phyloP scores from a whole-genome alignment of 2,113 vertebrate genomes.

The Poeciliopsis prolifica region DNA sequence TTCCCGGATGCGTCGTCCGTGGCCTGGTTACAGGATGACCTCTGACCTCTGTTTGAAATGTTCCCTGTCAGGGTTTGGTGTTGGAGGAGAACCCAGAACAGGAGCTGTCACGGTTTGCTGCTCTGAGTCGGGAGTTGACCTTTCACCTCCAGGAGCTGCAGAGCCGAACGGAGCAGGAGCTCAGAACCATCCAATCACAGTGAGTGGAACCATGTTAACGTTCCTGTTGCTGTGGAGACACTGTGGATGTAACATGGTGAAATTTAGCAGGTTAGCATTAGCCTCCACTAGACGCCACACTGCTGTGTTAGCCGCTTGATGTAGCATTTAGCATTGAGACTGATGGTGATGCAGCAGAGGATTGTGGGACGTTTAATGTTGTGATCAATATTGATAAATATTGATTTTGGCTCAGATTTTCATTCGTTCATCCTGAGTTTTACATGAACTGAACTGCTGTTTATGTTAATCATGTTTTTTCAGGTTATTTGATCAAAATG shows the following conservation, averaged over 20 bases:
- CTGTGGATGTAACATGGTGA: too few species aligned
- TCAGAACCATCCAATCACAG: slow-evolving; percentile 57
- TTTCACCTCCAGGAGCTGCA: slow-evolving; percentile 70
- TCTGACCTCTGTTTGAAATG: neutral
- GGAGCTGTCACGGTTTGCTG: slow-evolving; percentile 51
- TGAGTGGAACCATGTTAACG: slow-evolving; percentile 40
- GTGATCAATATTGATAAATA: too few species aligned
- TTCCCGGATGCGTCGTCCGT: too few species aligned
- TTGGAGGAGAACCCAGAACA: slow-evolving; percentile 27
- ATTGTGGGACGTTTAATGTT: too few species aligned
- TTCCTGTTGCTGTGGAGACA: too few species aligned
- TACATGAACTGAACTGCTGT: neutral
- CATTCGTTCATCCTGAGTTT: too few species aligned
- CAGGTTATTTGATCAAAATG: neutral
- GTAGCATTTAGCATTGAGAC: too few species aligned
- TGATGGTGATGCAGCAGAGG: too few species aligned
- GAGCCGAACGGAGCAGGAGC: slow-evolving; percentile 72
- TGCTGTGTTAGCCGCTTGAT: too few species aligned
- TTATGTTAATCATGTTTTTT: neutral
- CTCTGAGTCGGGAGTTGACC: slow-evolving; percentile 61
- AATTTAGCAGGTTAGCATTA: too few species aligned
- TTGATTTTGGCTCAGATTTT: too few species aligned
- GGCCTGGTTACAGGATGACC: neutral
- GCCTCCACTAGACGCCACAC: too few species aligned
- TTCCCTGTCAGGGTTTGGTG: slow-evolving; percentile 28